phyloP scores from a whole-genome alignment of 2,888 invertebrate species.

The Spialia ferax region DNA sequence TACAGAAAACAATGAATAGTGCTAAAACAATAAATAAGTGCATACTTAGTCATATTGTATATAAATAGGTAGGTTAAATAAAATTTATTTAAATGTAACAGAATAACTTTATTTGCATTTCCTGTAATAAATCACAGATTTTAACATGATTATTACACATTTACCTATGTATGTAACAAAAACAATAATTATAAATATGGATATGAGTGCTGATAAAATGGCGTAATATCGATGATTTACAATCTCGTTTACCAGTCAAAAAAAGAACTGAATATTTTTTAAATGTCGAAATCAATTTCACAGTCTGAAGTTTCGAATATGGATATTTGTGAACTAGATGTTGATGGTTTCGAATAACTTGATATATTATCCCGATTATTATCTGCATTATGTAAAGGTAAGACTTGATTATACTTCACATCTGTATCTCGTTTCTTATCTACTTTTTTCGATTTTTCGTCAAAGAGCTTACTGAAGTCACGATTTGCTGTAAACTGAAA shows the following conservation, averaged over 20 bases:
- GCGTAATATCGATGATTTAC: not conserved
- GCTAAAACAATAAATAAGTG: constrained; percentile 19
- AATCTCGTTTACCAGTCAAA: not conserved
- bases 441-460: constrained; percentile 47
- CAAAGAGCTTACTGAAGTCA: constrained; percentile 68
- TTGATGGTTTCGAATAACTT: constrained; percentile 48
- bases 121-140: too few species aligned
- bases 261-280: not conserved
- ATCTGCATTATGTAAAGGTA: constrained; percentile 51
- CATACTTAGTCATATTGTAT: constrained; percentile 30
- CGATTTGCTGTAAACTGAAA: constrained; percentile 67
- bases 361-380: constrained; percentile 46
- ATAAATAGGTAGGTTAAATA: constrained; percentile 36
- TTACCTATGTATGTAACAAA: not conserved
- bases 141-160: too few species aligned
- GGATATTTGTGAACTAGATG: constrained; percentile 72
- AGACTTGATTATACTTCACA: constrained; percentile 45
- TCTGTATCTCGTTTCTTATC: constrained; percentile 6
- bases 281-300: constrained; percentile 79
- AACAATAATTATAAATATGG: not conserved
- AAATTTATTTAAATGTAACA: not conserved
- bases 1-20: constrained; percentile 49
- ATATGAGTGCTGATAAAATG: not conserved
- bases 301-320: constrained; percentile 83
- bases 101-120: not conserved